Evolutionary conservation across 2,113 vertebrate genomes (phyloP), one percentile per base, ranked within the genome.

Genomic region (Barbus barbus): DNA sequence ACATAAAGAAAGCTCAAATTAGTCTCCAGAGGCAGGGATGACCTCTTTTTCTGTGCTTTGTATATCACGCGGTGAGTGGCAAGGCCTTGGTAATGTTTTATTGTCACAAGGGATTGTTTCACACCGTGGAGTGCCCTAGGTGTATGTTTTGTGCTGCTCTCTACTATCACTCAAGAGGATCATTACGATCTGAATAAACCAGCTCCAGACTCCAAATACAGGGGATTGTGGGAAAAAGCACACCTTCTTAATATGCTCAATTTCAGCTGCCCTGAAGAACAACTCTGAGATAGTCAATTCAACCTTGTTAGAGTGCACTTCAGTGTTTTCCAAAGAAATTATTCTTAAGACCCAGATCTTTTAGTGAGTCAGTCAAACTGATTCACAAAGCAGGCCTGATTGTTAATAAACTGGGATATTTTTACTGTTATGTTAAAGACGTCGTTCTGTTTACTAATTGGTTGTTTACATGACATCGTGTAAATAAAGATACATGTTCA

Each of bases 181-280:
- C 56, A 82, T 82, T 82, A 83, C 33, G 11, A n/a, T n/a, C n/a
- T n/a, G n/a, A n/a, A n/a, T n/a, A n/a, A n/a, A n/a, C n/a, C n/a
- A n/a, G n/a, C n/a, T n/a, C n/a, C n/a, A n/a, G n/a, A n/a, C n/a
- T n/a, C n/a, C n/a, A n/a, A n/a, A n/a, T n/a, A n/a, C n/a, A n/a
- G n/a, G 82, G 78, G 82, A 83, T 71, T 81, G 83, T 67, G 14
- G 33, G 33, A 83, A 90, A 89, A 85, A 75, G 74, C 26, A 38
- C 83, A 90, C 78, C 85, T 87, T 86, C 84, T 84, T 81, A 82
- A 85, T 87, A 89, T 89, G 84, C 86, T 89, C 86, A 89, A 86
- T 92, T 89, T 91, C 77, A 73, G 81, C 46, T 86, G 84, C 83
- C 86, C 90, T 28, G 44, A 44, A 75, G 87, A 88, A 65, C 71